Base-by-base conservation (phyloP, 2,113 vertebrate species). In the Syngnathus typhle region DNA sequence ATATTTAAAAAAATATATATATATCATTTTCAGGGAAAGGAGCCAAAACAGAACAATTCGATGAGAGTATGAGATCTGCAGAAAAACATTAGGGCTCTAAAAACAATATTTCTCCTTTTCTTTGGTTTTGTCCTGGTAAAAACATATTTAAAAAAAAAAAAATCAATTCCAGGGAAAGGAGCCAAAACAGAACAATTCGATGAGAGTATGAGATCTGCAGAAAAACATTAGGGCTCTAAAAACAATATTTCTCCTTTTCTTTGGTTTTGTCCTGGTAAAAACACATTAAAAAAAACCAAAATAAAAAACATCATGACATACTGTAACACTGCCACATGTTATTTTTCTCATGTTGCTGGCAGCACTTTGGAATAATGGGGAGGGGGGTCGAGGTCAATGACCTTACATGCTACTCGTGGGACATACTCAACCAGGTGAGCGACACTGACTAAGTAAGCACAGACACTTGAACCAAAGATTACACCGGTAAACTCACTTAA, bases 391-490 rank as follows among this genome's bases (percentile, higher is more conserved):
- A 23, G 23, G 55, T 36, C 55, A 16, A 56, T 23, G 27, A 15
- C 27, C 21, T 2, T 36, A 7, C 13, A 61, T 41, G 38, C 3
- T 6, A n/a, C 39, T 36, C 36, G 32, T 21, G 21, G 11, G 18
- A 52, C 13, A 44, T 15, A 13, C 37, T 55, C 12, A 43, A 79
- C 58, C 72, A 5, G 13, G 32, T n/a, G 73, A 16, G 73, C 74
- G 74, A 63, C 61, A 65, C 54, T 77, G 82, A 81, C 81, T 73
- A 78, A 77, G 82, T 73, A 78, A 77, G 82, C 75, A 84, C 82
- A 83, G 71, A 73, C 69, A 69, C 58, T 74, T 78, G 77, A 77
- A 82, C 63, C 43, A 5, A 19, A 81, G 86, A 84, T 87, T 86
- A 84, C 58, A 72, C 72, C 52, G 81, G 72, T 41, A 73, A 54